Evolutionary conservation across 2,113 vertebrate species (phyloP), one percentile per base, ranked within the genome.

Genomic region (Eulemur macaco): DNA sequence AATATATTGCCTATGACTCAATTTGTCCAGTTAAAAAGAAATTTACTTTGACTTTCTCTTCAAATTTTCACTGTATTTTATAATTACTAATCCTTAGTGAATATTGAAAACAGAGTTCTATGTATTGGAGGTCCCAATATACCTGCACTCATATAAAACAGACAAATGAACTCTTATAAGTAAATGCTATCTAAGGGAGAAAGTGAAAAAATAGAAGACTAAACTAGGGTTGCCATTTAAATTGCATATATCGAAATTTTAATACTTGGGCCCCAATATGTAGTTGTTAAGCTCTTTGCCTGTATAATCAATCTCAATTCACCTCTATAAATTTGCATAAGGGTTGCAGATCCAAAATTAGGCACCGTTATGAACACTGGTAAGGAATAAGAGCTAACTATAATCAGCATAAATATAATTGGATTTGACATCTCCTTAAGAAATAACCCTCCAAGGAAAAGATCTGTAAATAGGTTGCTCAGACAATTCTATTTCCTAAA

Each of bases 211-310:
- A 31, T 25, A 25, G 29, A 42, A 87, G 39, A 50, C 15, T 64
- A 66, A 94, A 63, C 34, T 89, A 39, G 9, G 3, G 10, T 42
- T 97, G n/a, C n/a, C n/a, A 85, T 47, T 92, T 81, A 92, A 92
- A 86, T n/a, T 81, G 29, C 23, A 37, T 63, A 17, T 23, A 56
- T 81, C 39, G 94, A 73, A 80, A 56, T 96, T 39, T 85, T 25
- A 94, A 80, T 87, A 4, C 21, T 76, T 91, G 34, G 74, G 77
- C 84, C 11, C 34, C 34, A 50, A 18, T 20, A 25, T 87, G 23
- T 31, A 42, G 3, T 56, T 84, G 1, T 56, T 60, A 78, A 80
- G 17, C 23, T 50, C 45, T 94, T 58, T 89, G 45, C 60, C 20
- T 39, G 3, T 69, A 5, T n/a, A 96, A 71, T 25, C 58, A 89